A percentile compares a stretch with the other conserved stretches of the same genome.
phyloP scores from a whole-genome alignment of 1,140 invertebrate species.

The Aphaenogaster floridana region DNA sequence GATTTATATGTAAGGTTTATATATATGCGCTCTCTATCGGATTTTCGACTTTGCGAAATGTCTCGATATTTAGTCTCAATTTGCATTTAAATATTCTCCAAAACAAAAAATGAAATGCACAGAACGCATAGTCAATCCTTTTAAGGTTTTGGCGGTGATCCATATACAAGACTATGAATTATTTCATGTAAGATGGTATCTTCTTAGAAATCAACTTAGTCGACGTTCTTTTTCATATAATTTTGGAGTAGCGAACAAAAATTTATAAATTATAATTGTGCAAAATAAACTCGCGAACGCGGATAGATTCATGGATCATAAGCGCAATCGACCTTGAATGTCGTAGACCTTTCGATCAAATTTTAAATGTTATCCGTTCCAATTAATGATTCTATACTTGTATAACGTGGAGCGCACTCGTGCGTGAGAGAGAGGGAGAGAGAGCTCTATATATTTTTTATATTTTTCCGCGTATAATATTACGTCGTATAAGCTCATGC shows the following conservation, averaged over 20 bases:
- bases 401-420: not conserved
- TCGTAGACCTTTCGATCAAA: not conserved
- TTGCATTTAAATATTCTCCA: not conserved
- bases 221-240: not conserved
- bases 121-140: not conserved
- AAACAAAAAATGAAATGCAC: not conserved
- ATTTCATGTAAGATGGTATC: not conserved
- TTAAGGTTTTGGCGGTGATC: not conserved
- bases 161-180: not conserved
- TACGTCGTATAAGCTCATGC: not conserved
- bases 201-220: not conserved
- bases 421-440: too few relatives aligned
- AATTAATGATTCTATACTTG: not conserved
- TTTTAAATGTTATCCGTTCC: not conserved
- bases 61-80: not conserved
- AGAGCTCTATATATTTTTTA: not conserved
- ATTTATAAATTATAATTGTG: not conserved
- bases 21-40: too few relatives aligned
- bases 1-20: not conserved
- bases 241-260: not conserved
- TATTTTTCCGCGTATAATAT: slow-evolving; percentile 30
- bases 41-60: not conserved
- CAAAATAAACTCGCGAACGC: not conserved
- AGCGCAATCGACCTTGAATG: not conserved
- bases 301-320: not conserved